Evolutionary conservation across 1,140 invertebrate genomes (phyloP).

Genomic region (Pissodes strobi): DNA sequence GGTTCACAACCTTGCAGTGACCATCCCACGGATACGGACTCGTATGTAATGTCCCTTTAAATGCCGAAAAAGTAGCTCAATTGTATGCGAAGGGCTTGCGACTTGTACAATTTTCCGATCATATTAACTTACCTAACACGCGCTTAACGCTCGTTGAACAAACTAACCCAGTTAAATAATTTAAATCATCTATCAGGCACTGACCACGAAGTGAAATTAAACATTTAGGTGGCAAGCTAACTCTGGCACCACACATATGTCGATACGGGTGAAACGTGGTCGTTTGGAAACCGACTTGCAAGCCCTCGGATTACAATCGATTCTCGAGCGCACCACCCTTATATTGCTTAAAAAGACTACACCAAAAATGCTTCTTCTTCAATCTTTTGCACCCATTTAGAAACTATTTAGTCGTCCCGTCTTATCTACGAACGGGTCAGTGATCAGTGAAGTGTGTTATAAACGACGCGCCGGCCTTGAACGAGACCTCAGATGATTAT

Average conservation of each 20-base stretch:
- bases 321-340: constrained; percentile 21
- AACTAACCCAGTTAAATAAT: not conserved
- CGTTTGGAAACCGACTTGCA: constrained; percentile 10
- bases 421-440: constrained; percentile 19
- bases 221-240: no score
- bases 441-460: constrained; percentile 21
- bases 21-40: constrained; percentile 60
- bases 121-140: no score
- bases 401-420: constrained; percentile 19
- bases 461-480: not conserved
- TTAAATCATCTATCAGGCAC: not conserved
- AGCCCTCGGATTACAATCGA: constrained; percentile 21
- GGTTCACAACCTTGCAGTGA: constrained; percentile 63
- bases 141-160: no score
- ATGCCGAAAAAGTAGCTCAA: not conserved
- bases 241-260: no score
- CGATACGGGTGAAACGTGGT: no score
- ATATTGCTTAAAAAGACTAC: constrained; percentile 20
- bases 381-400: constrained; percentile 28
- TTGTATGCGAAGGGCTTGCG: constrained; percentile 3
- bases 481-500: constrained; percentile 21
- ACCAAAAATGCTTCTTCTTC: constrained; percentile 22
- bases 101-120: no score
- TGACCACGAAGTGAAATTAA: no score
- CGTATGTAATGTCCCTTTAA: constrained; percentile 49